phyloP scores from a whole-genome alignment of 1,140 invertebrate genomes.

The Hyphantria cunea region DNA sequence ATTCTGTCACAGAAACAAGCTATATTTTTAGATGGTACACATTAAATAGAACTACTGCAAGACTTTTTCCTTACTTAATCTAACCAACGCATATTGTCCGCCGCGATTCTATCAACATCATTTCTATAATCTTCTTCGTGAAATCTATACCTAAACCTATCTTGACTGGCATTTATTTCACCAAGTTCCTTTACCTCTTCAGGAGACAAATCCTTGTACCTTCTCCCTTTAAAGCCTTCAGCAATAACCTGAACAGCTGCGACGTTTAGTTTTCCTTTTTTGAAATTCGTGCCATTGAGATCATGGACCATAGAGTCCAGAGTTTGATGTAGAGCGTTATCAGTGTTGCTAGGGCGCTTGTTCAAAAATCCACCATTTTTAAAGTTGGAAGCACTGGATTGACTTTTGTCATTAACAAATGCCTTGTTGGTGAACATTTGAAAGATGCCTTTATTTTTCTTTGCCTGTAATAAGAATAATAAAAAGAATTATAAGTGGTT shows the following conservation, averaged over 20 bases:
- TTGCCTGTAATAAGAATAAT: slow-evolving; percentile 44
- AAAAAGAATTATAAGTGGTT: slow-evolving; percentile 7
- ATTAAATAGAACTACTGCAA: no score
- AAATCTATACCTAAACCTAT: slow-evolving; percentile 62
- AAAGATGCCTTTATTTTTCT: slow-evolving; percentile 44
- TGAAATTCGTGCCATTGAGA: slow-evolving; percentile 44
- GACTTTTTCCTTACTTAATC: slow-evolving; percentile 32
- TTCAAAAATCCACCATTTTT: slow-evolving; percentile 62
- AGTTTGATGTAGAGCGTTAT: slow-evolving; percentile 62
- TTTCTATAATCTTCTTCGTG: slow-evolving; percentile 59
- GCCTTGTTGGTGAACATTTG: slow-evolving; percentile 57
- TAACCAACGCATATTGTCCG: slow-evolving; percentile 56
- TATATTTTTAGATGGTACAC: no score
- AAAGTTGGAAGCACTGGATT: slow-evolving; percentile 30
- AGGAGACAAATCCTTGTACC: slow-evolving; percentile 57
- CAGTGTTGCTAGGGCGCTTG: slow-evolving; percentile 60
- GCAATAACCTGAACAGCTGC: slow-evolving; percentile 31
- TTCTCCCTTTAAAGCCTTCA: slow-evolving; percentile 58
- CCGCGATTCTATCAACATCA: slow-evolving; percentile 47
- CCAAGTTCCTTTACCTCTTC: slow-evolving; percentile 55
- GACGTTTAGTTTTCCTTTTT: slow-evolving; percentile 32
- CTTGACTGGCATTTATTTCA: slow-evolving; percentile 56
- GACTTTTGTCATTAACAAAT: slow-evolving; percentile 42
- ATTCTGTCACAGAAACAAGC: no score
- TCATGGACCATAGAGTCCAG: slow-evolving; percentile 65